These are phyloP conservation scores for Syngnathus floridae DNA, from an alignment of 2,113 vertebrate genomes.

Conservation along the genomic window DNA sequence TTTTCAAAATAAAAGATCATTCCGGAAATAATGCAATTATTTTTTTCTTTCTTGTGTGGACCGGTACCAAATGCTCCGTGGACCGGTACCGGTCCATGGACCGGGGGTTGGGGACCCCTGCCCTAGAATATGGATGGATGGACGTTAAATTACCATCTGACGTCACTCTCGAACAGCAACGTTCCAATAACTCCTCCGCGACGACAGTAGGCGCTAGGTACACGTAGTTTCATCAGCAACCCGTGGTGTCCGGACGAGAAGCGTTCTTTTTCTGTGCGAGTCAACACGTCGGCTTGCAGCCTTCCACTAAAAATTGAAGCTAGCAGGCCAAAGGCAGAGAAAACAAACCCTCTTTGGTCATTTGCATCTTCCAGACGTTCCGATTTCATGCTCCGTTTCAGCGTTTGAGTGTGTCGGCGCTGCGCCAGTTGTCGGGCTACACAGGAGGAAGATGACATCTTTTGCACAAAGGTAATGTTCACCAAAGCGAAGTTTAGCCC, in stretches of 20 bases:
- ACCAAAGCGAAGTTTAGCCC: background rate
- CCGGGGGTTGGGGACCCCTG: no score
- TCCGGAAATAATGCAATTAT: no score
- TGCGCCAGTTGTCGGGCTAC: slow-evolving; percentile 45
- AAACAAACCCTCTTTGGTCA: background rate
- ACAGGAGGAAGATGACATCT: slow-evolving; percentile 60
- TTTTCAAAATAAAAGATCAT: no score
- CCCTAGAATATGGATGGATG: no score
- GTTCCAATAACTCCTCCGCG: slow-evolving; percentile 33
- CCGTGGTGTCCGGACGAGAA: slow-evolving; percentile 8
- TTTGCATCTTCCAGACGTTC: background rate
- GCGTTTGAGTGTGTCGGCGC: slow-evolving; percentile 45
- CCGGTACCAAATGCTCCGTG: no score
- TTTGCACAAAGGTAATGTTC: slow-evolving; percentile 63
- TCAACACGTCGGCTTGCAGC: slow-evolving; percentile 44
- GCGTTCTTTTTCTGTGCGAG: slow-evolving; percentile 38
- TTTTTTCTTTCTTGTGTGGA: no score
- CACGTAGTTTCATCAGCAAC: slow-evolving; percentile 5
- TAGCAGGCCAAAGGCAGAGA: slow-evolving; percentile 14
- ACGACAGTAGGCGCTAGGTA: slow-evolving; percentile 15
- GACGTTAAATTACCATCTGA: background rate
- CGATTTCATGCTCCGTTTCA: slow-evolving; percentile 46
- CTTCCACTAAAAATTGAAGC: slow-evolving; percentile 39
- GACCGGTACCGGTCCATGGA: no score
- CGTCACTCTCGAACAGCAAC: background rate